Conservation (phyloP, 1,140 invertebrate species). For the Sycophaga agraensis region DNA sequence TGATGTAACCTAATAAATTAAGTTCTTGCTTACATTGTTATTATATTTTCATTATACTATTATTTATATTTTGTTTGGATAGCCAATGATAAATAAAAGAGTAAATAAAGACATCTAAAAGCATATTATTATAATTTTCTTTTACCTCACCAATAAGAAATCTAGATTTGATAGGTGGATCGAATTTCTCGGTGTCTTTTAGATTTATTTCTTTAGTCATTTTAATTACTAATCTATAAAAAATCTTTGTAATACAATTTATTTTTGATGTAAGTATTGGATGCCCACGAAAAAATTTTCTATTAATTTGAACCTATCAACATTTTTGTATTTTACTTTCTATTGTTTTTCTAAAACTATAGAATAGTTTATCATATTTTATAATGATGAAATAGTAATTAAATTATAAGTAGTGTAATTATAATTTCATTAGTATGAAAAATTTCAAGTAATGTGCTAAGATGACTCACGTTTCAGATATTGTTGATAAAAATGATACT, state of each 20-base stretch:
- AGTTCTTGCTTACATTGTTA: background rate
- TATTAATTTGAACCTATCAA: background rate
- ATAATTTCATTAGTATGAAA: background rate
- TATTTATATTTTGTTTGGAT: background rate
- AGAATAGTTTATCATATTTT: background rate
- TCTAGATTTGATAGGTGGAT: conserved; percentile 29
- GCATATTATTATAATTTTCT: background rate
- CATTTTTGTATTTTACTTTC: too few relatives aligned
- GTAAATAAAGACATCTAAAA: background rate
- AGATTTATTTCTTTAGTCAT: conserved; percentile 24
- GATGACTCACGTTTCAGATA: background rate
- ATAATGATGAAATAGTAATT: background rate
- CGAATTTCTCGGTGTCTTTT: conserved; percentile 8
- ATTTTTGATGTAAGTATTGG: background rate
- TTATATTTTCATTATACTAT: background rate
- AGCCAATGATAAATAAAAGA: background rate
- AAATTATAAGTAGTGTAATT: background rate
- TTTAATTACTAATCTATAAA: background rate
- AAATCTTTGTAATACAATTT: too few relatives aligned
- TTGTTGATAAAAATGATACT: background rate
- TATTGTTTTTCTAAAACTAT: background rate
- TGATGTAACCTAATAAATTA: conserved; percentile 19
- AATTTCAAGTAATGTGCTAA: background rate
- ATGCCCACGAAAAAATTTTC: background rate
- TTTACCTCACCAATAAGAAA: conserved; percentile 36